These are phyloP conservation scores for Psilopsiagon aurifrons DNA, from an alignment of 2,113 vertebrate genomes.

Conservation along the genomic window DNA sequence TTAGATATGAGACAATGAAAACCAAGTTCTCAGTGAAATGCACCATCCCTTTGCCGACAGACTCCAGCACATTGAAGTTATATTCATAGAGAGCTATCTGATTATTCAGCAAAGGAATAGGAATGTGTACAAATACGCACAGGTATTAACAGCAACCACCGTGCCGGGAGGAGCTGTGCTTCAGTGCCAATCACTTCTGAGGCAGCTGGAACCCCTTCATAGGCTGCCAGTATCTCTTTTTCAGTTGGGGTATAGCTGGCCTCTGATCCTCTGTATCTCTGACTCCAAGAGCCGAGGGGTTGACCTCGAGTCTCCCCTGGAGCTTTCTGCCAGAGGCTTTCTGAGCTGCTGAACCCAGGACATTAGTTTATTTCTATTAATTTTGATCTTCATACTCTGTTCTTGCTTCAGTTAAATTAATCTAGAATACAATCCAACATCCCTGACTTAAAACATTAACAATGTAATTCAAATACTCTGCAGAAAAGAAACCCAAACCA, in stretches of 20 bases:
- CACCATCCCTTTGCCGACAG: constrained; percentile 57
- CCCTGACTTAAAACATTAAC: not conserved
- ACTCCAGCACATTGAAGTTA: constrained; percentile 19
- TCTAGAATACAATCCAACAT: not conserved
- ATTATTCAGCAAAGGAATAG: constrained; percentile 58
- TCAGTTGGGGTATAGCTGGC: too few species aligned
- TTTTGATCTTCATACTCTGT: not conserved
- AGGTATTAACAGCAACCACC: constrained; percentile 57
- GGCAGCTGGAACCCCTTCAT: too few species aligned
- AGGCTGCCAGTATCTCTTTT: too few species aligned
- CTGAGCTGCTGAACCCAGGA: too few species aligned
- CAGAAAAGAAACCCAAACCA: not conserved
- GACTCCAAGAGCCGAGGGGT: too few species aligned
- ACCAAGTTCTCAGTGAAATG: constrained; percentile 65
- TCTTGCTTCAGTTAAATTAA: not conserved
- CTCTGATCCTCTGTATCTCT: too few species aligned
- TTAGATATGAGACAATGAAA: constrained; percentile 57
- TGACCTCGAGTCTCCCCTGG: too few species aligned
- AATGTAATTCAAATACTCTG: not conserved
- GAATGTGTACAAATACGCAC: constrained; percentile 53
- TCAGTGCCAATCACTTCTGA: too few species aligned
- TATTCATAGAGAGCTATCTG: constrained; percentile 52
- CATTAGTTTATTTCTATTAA: not conserved
- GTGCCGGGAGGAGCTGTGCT: too few species aligned
- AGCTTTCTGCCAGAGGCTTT: too few species aligned